Evolutionary conservation across 2,113 vertebrate genomes (phyloP), one percentile per base, ranked within the genome.

Genomic region (Cynocephalus volans): DNA sequence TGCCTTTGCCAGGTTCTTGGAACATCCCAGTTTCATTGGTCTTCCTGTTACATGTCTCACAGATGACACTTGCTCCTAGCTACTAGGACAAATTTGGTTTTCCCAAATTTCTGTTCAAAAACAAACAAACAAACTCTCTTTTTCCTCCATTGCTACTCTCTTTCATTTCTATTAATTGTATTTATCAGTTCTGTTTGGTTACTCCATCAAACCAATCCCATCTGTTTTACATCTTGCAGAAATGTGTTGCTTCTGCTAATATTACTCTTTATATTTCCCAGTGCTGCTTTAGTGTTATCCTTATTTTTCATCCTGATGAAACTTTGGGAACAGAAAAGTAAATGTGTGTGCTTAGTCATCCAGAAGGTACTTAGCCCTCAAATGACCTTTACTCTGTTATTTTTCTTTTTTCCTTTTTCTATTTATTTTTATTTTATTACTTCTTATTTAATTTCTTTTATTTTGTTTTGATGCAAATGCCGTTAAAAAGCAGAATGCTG

Each of bases 181-280:
- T n/a, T 48, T 69, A 60, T 72, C 69, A 48, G 7, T 65, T 86
- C 33, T 86, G 15, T 92, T 77, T 93, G 9, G 28, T 75, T 76
- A 90, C 10, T 93, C 36, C 26, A 41, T 70, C 5, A 10, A 65
- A 48, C 13, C 5, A 93, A 52, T 86, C 15, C 19, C 45, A 90
- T 73, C 31, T 86, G 41, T 50, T 85, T 89, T 28, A 13, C 23
- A 89, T 89, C 58, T 69, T 88, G 58, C 89, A 96, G 50, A 90
- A 76, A 50, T 64, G 1, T 58, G 11, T 92, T 88, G 33, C 33
- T 85, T 95, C 60, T 93, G 10, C 5, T 81, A 11, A 3, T 26
- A 45, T 45, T 33, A 67, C 2, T 45, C 12, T 72, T 85, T 23
- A 72, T 19, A 72, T 62, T 65, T 81, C 62, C 56, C 90, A 87